A percentile compares a stretch with the other conserved stretches of the same genome.
phyloP scores from a whole-genome alignment of 2,113 vertebrate species.

The Chloropsis cyanopogon region DNA sequence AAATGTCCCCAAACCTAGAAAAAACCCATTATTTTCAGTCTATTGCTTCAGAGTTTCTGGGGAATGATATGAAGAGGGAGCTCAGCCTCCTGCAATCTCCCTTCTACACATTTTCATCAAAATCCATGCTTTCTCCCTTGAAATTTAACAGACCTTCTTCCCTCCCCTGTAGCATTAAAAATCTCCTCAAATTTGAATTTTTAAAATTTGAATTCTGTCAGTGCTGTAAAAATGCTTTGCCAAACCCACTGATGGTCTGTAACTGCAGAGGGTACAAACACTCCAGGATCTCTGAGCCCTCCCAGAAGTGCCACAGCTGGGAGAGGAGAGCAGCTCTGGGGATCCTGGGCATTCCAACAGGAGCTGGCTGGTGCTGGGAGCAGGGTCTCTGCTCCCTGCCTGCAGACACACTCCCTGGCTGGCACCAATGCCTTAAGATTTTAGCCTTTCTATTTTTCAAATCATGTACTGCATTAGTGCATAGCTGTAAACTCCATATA shows the following conservation, averaged over 20 bases:
- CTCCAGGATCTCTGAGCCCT: too few relatives aligned
- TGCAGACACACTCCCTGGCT: not conserved
- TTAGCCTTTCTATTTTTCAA: not conserved
- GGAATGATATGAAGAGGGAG: not conserved
- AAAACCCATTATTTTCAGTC: not conserved
- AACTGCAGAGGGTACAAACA: accelerated
- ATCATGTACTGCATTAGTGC: not conserved
- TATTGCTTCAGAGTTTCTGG: not conserved
- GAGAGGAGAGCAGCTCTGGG: not conserved
- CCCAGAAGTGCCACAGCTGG: too few relatives aligned
- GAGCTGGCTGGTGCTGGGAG: not conserved
- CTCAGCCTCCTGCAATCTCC: not conserved
- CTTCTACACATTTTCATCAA: not conserved
- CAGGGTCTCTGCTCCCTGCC: accelerated
- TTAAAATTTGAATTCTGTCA: not conserved
- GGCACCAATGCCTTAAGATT: not conserved
- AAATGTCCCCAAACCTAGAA: accelerated
- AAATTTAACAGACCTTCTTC: not conserved
- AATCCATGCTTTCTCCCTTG: accelerated
- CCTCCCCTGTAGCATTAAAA: not conserved
- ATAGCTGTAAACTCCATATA: not conserved
- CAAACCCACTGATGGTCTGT: not conserved
- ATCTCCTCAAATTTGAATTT: not conserved
- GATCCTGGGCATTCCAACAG: not conserved
- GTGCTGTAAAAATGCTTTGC: accelerated